phyloP scores from a whole-genome alignment of 2,113 vertebrate genomes.

The Tinamus guttatus region DNA sequence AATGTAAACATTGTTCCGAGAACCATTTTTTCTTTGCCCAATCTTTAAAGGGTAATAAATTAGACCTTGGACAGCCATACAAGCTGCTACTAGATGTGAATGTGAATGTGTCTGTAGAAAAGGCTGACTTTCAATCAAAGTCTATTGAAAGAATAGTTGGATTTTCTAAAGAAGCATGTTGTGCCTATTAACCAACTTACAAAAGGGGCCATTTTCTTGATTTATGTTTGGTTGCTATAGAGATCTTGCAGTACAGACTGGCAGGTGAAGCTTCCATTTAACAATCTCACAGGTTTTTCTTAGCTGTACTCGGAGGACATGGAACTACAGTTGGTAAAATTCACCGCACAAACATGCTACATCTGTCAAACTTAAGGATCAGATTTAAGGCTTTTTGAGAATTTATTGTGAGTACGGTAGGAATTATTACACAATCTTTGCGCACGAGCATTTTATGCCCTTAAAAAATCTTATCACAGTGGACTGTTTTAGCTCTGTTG shows the following conservation, averaged over 20 bases:
- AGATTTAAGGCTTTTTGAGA: constrained; percentile 30
- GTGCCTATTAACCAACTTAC: constrained; percentile 95
- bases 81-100: constrained; percentile 93
- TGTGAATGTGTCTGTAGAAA: constrained; percentile 91
- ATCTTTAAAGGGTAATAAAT: constrained; percentile 95
- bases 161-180: constrained; percentile 95
- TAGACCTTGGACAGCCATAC: constrained; percentile 89
- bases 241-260: constrained; percentile 82
- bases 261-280: constrained; percentile 83
- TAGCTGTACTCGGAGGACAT: constrained; percentile 72
- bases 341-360: constrained; percentile 44
- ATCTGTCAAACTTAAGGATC: constrained; percentile 49
- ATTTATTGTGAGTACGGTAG: not conserved
- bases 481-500: not conserved
- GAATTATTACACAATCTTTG: constrained; percentile 31
- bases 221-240: constrained; percentile 92
- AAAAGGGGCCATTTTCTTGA: constrained; percentile 93
- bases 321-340: constrained; percentile 57
- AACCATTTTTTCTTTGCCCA: constrained; percentile 87
- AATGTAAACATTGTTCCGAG: constrained; percentile 89
- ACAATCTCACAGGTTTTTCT: constrained; percentile 79
- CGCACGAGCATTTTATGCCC: not conserved
- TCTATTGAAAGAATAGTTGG: constrained; percentile 93
- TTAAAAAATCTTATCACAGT: not conserved
- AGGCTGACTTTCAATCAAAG: constrained; percentile 93